Evolutionary conservation across 2,888 invertebrate species (phyloP), one percentile per base, ranked within the genome.

Genomic region (Scaeva pyrastri): DNA sequence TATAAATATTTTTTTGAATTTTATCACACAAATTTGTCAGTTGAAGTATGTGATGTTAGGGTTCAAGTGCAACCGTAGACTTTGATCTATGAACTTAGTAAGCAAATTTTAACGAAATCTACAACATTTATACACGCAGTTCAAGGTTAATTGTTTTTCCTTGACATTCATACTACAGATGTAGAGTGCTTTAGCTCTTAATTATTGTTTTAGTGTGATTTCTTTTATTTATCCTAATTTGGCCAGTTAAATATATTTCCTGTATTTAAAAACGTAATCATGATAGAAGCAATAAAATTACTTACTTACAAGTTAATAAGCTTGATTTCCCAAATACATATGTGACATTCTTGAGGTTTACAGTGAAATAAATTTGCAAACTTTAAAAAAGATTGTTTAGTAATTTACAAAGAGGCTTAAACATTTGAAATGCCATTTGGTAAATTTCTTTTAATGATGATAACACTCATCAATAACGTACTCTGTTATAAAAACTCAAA

Each of bases 61-160:
- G 10, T 43, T 43, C 10, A 41, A 60, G n/a, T 43, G 26, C n/a
- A 43, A 64, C 45, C 31, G 45, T 31, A 2, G 45, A 45, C 64
- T 64, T 64, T 64, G 64, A 45, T 64, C 26, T 16, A 26, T 64
- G 64, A 64, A 45, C 26, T 64, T 62, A 8, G 5, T 43, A 21
- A 21, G 8, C 60, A 41, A 58, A 39, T 60, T 43, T 16, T 3
- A 16, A 58, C 11, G 36, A 6, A 56, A 0, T 16, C 16, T 11
- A 23, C 5, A 14, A 3, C 2, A 11, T 39, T 16, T 10, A 5
- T 16, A 52, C 14, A n/a, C n/a, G n/a, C n/a, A 41, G 41, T 60
- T 41, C 41, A 41, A 60, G 60, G 60, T 64, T 64, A 7, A 64
- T 45, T 45, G 64, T 12, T 11, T 64, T 64, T n/a, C 62, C 43